Percentiles rank a stretch among this genome's conserved stretches.
phyloP scores from a whole-genome alignment of 2,888 invertebrate genomes.

The Cantharis flavilabris region DNA sequence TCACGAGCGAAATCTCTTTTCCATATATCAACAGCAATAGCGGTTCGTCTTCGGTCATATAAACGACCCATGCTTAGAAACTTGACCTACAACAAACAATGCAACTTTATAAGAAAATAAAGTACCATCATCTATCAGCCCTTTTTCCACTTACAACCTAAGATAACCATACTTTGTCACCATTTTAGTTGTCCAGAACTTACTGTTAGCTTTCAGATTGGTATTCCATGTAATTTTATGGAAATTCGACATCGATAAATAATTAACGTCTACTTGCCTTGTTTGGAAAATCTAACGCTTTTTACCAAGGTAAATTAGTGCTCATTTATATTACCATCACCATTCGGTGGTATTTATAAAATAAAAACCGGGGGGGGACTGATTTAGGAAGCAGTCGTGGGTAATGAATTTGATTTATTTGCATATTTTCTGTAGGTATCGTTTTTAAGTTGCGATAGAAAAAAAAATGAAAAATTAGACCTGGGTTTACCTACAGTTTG shows the following conservation, averaged over 20 bases:
- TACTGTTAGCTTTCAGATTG: neutral
- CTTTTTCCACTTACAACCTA: neutral
- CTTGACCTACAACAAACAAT: conserved; percentile 9
- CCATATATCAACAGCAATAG: conserved; percentile 4
- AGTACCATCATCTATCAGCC: neutral
- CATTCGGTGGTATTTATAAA: too few relatives aligned
- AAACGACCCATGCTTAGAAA: conserved; percentile 4
- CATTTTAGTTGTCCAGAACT: neutral
- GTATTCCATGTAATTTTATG: neutral
- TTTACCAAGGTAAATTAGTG: too few relatives aligned
- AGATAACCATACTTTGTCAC: neutral
- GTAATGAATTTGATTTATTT: too few relatives aligned
- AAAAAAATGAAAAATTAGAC: too few relatives aligned
- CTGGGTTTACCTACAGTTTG: too few relatives aligned
- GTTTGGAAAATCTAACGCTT: too few relatives aligned
- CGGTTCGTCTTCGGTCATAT: conserved; percentile 3
- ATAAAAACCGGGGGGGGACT: too few relatives aligned
- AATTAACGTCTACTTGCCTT: neutral
- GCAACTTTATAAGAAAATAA: neutral
- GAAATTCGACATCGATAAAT: neutral
- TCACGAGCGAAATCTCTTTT: conserved; percentile 2
- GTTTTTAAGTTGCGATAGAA: too few relatives aligned
- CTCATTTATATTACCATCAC: too few relatives aligned
- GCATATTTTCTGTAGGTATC: too few relatives aligned
- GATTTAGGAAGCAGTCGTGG: too few relatives aligned